Percentiles rank a stretch among this genome's conserved stretches.
Evolutionary conservation across 2,113 vertebrate species (phyloP).

Genomic region (Cyrtonyx montezumae): DNA sequence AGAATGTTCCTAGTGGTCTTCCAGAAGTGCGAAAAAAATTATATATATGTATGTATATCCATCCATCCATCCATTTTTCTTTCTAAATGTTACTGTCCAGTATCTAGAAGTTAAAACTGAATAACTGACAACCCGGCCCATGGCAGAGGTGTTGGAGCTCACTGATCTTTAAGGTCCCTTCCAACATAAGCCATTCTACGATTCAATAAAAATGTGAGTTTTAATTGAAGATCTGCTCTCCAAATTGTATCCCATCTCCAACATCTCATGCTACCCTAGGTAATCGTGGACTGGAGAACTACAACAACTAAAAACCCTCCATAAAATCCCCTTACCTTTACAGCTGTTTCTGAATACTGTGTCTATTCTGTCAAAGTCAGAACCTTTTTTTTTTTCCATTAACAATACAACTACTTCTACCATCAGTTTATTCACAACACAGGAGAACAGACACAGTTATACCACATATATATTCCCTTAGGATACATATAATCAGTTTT

Average conservation of each 20-base stretch:
- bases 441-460: neutral
- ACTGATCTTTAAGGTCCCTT: no score
- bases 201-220: neutral
- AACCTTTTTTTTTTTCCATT: neutral
- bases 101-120: neutral
- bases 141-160: no score
- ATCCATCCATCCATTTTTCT: no score
- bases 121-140: neutral
- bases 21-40: neutral
- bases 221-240: neutral
- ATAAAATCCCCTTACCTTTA: neutral
- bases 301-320: neutral
- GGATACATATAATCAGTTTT: conserved; percentile 27
- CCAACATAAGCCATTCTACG: no score
- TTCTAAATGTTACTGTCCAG: neutral
- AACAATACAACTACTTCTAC: neutral
- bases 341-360: neutral
- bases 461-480: neutral
- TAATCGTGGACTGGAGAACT: neutral
- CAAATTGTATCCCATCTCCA: neutral
- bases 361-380: neutral
- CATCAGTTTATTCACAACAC: neutral
- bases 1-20: neutral
- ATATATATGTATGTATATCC: neutral
- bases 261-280: neutral